These are phyloP conservation scores for Trichoplusia ni DNA, from an alignment of 1,140 invertebrate genomes.

Conservation along the genomic window DNA sequence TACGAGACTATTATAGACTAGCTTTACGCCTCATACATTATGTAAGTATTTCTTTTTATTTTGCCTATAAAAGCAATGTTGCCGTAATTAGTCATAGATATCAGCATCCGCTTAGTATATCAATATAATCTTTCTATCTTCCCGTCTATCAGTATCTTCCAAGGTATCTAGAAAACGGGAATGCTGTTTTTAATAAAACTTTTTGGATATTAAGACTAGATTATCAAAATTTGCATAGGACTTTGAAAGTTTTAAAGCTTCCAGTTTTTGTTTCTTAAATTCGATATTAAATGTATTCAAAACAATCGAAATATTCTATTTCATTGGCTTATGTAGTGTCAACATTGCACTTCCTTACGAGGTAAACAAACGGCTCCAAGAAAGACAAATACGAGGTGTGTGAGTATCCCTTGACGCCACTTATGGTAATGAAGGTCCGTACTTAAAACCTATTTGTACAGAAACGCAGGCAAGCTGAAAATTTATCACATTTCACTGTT, in stretches of 20 bases:
- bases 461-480: neutral
- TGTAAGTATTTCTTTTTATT: no score
- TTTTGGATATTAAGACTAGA: no score
- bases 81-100: conserved; percentile 2
- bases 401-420: neutral
- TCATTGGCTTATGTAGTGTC: neutral
- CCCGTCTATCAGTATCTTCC: no score
- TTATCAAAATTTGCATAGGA: no score
- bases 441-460: neutral
- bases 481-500: neutral
- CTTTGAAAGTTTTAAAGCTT: no score
- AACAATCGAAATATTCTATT: conserved; percentile 12
- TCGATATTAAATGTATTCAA: no score
- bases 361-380: conserved; percentile 16
- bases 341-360: conserved; percentile 5
- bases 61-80: no score
- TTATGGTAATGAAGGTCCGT: conserved; percentile 5
- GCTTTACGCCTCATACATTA: neutral
- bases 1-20: conserved; percentile 4
- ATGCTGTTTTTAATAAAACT: no score
- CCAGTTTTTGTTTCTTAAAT: no score
- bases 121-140: no score
- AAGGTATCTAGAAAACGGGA: no score
- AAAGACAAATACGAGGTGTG: neutral
- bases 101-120: no score